These are phyloP conservation scores for Craterocephalus amniculus DNA, from an alignment of 2,797 vertebrate genomes.

Conservation along the genomic window DNA sequence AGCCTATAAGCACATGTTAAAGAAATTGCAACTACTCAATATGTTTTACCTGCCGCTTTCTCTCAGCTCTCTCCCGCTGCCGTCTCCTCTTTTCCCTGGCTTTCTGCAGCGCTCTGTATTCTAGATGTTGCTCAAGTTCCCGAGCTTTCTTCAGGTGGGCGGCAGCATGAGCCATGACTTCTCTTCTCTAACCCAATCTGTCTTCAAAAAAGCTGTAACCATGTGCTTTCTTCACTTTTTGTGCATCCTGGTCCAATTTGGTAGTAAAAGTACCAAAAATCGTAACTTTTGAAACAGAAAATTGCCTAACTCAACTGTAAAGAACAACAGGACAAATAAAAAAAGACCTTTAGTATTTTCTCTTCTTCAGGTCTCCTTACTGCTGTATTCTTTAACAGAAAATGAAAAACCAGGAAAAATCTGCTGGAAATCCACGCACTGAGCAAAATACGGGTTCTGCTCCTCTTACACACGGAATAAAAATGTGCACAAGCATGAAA, in stretches of 20 bases:
- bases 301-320: background rate
- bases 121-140: constrained; percentile 77
- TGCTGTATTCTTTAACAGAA: background rate
- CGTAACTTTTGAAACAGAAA: background rate
- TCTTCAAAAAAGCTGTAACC: background rate
- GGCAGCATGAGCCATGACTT: constrained; percentile 80
- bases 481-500: constrained; percentile 21
- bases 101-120: constrained; percentile 77
- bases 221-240: background rate
- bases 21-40: background rate
- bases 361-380: background rate
- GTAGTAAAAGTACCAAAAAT: background rate
- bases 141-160: constrained; percentile 83
- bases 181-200: background rate
- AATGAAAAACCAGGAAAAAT: constrained; percentile 5
- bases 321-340: background rate
- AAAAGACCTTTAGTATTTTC: background rate
- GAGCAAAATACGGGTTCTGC: constrained; percentile 8
- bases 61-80: constrained; percentile 73
- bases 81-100: constrained; percentile 77
- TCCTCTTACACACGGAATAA: background rate
- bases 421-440: constrained; percentile 8
- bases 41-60: constrained; percentile 76
- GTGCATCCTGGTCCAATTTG: background rate
- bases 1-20: background rate